phyloP scores from a whole-genome alignment of 2,113 vertebrate genomes.

The Thunnus thynnus region DNA sequence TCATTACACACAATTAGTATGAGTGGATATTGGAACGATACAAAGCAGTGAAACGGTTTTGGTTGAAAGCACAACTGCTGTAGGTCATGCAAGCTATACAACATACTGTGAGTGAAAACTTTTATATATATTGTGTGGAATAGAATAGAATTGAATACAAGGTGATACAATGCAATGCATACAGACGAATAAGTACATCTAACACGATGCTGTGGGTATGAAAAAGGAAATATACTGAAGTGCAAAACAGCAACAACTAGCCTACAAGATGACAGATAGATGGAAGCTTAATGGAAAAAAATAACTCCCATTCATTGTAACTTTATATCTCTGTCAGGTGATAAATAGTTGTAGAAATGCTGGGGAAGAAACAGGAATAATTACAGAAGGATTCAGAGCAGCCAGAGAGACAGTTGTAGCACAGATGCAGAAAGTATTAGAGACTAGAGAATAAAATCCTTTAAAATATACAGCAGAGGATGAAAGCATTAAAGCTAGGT shows the following conservation, averaged over 20 bases:
- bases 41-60: constrained; percentile 24
- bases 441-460: constrained; percentile 18
- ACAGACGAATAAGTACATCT: background rate
- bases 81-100: background rate
- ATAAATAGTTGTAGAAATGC: constrained; percentile 15
- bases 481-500: constrained; percentile 35
- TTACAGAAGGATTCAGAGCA: constrained; percentile 21
- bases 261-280: background rate
- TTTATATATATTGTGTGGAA: background rate
- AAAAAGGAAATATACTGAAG: background rate
- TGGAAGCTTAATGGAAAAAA: constrained; percentile 31
- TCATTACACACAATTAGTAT: constrained; percentile 50
- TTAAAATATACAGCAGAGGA: constrained; percentile 29
- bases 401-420: constrained; percentile 7
- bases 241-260: background rate
- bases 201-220: background rate
- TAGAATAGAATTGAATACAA: background rate
- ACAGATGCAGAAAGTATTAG: constrained; percentile 11
- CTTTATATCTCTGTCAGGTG: background rate
- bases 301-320: constrained; percentile 9
- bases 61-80: constrained; percentile 19
- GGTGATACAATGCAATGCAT: background rate
- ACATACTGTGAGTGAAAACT: background rate
- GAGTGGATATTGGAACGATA: constrained; percentile 27
- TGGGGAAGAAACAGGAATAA: constrained; percentile 31